Percentiles rank a stretch among this genome's conserved stretches.
Evolutionary conservation across 1,140 invertebrate species (phyloP).

Genomic region (Plutomurus gul): DNA sequence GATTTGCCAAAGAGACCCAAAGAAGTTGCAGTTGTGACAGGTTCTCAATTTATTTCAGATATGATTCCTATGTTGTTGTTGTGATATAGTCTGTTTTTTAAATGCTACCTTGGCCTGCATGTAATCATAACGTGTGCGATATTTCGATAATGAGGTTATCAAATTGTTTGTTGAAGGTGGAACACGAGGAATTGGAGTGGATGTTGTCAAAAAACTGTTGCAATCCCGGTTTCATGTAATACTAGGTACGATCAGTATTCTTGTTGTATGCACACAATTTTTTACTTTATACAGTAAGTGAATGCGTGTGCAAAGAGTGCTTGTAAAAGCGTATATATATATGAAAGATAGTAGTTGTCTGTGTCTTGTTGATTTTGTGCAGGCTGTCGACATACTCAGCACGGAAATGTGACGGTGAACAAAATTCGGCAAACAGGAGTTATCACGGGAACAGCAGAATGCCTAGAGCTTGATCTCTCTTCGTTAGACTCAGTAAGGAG

Average conservation of each 20-base stretch:
- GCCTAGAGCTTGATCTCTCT: constrained; percentile 65
- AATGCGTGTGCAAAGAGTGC: not conserved
- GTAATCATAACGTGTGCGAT: no score
- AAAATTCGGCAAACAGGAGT: constrained; percentile 63
- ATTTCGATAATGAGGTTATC: no score
- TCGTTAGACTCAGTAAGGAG: constrained; percentile 73
- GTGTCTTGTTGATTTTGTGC: constrained; percentile 75
- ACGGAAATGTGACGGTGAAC: constrained; percentile 64
- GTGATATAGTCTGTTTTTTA: no score
- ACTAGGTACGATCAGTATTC: constrained; percentile 9
- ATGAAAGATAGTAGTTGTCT: not conserved
- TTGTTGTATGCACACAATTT: not conserved
- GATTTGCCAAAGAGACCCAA: constrained; percentile 59
- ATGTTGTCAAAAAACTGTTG: constrained; percentile 78
- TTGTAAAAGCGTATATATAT: not conserved
- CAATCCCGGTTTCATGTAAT: constrained; percentile 60
- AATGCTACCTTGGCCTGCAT: no score
- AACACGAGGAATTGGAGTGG: constrained; percentile 80
- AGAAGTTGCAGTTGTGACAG: constrained; percentile 82
- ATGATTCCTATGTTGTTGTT: no score
- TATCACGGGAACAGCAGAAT: constrained; percentile 59
- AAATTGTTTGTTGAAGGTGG: constrained; percentile 67
- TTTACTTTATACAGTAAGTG: not conserved
- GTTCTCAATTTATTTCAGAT: no score
- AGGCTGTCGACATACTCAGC: constrained; percentile 65